Evolutionary conservation across 2,113 vertebrate species (phyloP).

Genomic region (Thoracochromis brauschi): DNA sequence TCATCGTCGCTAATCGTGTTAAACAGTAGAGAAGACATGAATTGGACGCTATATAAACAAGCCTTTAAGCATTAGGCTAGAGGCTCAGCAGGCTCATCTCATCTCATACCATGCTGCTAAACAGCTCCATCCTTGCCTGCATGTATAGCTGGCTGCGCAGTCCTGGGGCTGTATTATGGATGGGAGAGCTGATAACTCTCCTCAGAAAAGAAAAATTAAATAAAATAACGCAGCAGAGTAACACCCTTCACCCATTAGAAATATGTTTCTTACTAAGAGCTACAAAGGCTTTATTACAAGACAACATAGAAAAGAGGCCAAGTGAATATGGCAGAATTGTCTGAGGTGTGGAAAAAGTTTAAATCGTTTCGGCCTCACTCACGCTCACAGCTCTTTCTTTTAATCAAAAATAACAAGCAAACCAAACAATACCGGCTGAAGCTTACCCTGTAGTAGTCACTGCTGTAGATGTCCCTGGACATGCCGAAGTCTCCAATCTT

Average conservation of each 20-base stretch:
- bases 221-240: neutral
- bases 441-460: constrained; percentile 98
- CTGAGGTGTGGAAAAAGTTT: neutral
- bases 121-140: neutral
- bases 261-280: neutral
- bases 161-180: neutral
- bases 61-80: constrained; percentile 17
- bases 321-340: neutral
- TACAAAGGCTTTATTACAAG: neutral
- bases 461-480: constrained; percentile 98
- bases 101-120: constrained; percentile 9
- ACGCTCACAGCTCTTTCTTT: neutral
- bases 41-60: constrained; percentile 34
- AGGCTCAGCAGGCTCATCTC: constrained; percentile 34
- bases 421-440: neutral
- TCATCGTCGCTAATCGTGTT: constrained; percentile 48
- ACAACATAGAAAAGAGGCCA: accelerated
- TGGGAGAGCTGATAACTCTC: neutral
- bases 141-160: neutral
- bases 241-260: neutral
- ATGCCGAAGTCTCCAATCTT: constrained; percentile 99
- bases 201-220: neutral
- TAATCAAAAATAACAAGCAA: neutral
- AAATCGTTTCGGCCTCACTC: neutral
- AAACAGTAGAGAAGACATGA: constrained; percentile 36